Evolutionary conservation across 2,113 vertebrate species (phyloP), one percentile per base, ranked within the genome.

Genomic region (Ageneiosus marmoratus): DNA sequence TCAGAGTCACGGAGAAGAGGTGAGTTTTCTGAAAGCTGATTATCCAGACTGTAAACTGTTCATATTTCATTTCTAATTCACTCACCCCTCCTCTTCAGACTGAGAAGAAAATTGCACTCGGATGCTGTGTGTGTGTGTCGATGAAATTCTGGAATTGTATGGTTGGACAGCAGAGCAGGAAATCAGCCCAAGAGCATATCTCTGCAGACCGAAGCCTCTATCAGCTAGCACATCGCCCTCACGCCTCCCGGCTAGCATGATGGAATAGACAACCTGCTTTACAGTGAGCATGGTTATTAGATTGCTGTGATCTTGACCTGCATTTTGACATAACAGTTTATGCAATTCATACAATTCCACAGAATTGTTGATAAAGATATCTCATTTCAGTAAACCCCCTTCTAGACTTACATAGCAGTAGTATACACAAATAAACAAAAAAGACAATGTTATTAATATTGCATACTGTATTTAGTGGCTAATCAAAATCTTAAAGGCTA

Each of bases 21-120:
- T 32, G 46, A 70, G 32, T 9, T 83, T 75, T 70, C 74, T 79
- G 65, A 77, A 72, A 83, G 82, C 75, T 78, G 82, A 78, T 79
- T 79, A 79, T 78, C 18, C 37, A 72, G 75, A 78, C 51, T 27
- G n/a, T 83, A 83, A 78, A 78, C 75, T 78, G 37, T 37, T 82
- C 60, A 83, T 76, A 65, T 81, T 81, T 81, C 80, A 83, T 78
- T 69, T 83, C 34, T 76, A 77, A 69, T 78, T 77, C 70, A 62
- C 41, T 77, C 73, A 78, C 24, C 46, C 81, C 46, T 55, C 46
- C 44, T 51, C 70, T n/a, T 37, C 46, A 50, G 51, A 72, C 34
- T 63, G 32, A 46, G 24, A 51, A 60, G 44, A 53, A 75, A 82
- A 62, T 50, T 76, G 81, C 56, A 70, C 65, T 82, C 46, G 24